Evolutionary conservation across 2,113 vertebrate genomes (phyloP).

Genomic region (Tragelaphus strepsiceros): DNA sequence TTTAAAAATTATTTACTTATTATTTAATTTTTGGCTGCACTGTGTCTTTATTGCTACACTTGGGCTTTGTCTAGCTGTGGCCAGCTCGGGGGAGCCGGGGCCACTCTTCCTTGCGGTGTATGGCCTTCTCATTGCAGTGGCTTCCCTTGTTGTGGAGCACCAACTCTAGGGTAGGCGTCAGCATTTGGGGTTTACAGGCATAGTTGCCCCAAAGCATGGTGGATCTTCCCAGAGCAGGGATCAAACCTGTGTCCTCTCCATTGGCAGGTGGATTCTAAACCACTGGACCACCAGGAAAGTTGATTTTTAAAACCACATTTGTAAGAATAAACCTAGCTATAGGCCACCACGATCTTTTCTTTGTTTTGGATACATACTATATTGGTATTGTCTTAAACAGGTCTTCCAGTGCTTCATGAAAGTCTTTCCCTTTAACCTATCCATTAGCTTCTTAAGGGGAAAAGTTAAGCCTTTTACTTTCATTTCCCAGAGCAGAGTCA

Average conservation of each 20-base stretch:
- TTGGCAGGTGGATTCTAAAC: not conserved
- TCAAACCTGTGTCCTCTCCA: not conserved
- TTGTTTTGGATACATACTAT: not conserved
- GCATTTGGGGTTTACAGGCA: not conserved
- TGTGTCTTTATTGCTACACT: not conserved
- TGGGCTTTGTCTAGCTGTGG: not conserved
- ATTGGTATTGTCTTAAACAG: not conserved
- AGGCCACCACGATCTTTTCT: not conserved
- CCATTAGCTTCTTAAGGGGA: not conserved
- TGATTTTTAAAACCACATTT: not conserved
- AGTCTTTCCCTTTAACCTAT: not conserved
- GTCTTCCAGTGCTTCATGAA: not conserved
- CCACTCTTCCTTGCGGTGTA: not conserved
- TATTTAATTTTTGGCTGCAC: not conserved
- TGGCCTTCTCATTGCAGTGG: not conserved
- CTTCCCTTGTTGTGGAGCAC: not conserved
- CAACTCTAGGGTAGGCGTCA: not conserved
- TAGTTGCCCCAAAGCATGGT: not conserved
- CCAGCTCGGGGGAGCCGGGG: fast-evolving
- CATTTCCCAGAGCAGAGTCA: not conserved
- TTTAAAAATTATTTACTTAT: not conserved
- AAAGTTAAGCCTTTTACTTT: not conserved
- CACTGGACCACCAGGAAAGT: not conserved
- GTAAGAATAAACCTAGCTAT: not conserved
- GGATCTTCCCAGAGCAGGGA: not conserved